A percentile compares a stretch with the other conserved stretches of the same genome.
Conservation (phyloP, 2,797 vertebrate genomes). For the Crypturellus tataupa region DNA sequence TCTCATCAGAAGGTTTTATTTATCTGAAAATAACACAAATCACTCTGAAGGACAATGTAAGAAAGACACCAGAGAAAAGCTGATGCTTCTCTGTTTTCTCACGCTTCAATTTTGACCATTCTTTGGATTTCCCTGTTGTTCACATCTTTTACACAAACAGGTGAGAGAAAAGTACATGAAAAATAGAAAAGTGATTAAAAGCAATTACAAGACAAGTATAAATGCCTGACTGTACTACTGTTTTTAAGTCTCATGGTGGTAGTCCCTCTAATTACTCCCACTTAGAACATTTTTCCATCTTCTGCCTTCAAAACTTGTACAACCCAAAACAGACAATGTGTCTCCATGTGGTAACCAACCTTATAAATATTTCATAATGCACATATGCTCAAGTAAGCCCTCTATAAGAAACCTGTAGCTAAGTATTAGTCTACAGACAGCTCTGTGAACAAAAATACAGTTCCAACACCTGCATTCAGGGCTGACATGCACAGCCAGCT, state of each 20-base stretch:
- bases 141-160: neutral
- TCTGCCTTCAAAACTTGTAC: slow-evolving; percentile 46
- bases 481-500: neutral
- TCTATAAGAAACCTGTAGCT: neutral
- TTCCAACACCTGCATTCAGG: neutral
- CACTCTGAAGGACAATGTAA: neutral
- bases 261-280: slow-evolving; percentile 30
- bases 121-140: neutral
- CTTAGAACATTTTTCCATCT: slow-evolving; percentile 45
- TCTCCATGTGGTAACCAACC: slow-evolving; percentile 64
- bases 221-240: neutral
- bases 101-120: neutral
- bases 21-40: neutral
- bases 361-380: slow-evolving; percentile 43
- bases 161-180: neutral
- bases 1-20: slow-evolving; percentile 24
- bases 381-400: slow-evolving; percentile 1
- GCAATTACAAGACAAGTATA: neutral
- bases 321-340: slow-evolving; percentile 60
- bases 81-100: neutral
- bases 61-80: neutral
- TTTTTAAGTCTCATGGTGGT: neutral
- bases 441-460: neutral
- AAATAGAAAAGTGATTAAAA: neutral
- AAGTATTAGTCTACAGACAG: neutral